phyloP scores from a whole-genome alignment of 2,888 invertebrate genomes.

The Synanthedon vespiformis region DNA sequence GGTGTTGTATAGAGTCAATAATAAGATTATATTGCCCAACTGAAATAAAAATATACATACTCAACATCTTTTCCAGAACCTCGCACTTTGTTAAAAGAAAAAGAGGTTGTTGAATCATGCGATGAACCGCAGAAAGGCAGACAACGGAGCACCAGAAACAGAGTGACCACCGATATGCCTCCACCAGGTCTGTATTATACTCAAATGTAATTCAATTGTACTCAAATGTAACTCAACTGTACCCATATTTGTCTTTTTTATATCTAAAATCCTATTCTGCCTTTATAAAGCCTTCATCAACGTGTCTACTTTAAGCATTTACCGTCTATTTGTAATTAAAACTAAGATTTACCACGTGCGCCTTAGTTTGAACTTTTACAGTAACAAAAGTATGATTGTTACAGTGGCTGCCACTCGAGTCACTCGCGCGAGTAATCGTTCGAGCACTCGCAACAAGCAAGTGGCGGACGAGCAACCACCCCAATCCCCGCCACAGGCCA shows the following conservation, averaged over 20 bases:
- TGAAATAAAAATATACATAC: neutral
- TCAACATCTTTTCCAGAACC: conserved; percentile 19
- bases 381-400: too few species aligned
- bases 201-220: neutral
- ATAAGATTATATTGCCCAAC: too few species aligned
- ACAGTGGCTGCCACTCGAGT: neutral
- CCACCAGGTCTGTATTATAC: conserved; percentile 8
- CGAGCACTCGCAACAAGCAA: conserved; percentile 16
- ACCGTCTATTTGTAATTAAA: too few species aligned
- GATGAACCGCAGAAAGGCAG: conserved; percentile 24
- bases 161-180: conserved; percentile 29
- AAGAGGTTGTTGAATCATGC: conserved; percentile 19
- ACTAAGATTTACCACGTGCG: too few species aligned
- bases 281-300: too few species aligned
- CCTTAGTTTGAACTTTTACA: too few species aligned
- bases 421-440: neutral
- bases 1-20: too few species aligned
- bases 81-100: conserved; percentile 31
- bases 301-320: too few species aligned
- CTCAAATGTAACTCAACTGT: too few species aligned
- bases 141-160: conserved; percentile 22
- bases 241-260: neutral
- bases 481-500: conserved; percentile 12
- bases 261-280: neutral
- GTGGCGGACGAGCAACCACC: neutral